Evolutionary conservation across 2,113 vertebrate species (phyloP).

Genomic region (Galemys pyrenaicus): DNA sequence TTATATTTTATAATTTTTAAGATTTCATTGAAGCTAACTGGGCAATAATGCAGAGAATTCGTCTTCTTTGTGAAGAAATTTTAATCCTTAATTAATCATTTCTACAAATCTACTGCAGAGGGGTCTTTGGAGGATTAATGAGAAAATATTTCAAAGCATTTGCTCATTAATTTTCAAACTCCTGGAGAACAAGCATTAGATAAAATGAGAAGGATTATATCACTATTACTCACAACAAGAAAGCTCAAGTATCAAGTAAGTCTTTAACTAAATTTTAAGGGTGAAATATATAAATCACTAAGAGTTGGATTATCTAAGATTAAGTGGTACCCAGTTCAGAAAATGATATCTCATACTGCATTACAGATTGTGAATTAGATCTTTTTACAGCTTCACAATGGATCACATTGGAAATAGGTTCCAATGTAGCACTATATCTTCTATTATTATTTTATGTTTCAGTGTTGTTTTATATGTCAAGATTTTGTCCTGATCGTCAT

Average conservation of each 20-base stretch:
- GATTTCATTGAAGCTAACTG: not conserved
- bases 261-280: slow-evolving; percentile 39
- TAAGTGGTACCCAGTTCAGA: not conserved
- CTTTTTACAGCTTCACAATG: not conserved
- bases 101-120: slow-evolving; percentile 35
- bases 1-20: slow-evolving; percentile 55
- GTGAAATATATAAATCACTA: not conserved
- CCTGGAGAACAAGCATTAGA: not conserved
- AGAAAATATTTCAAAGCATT: slow-evolving; percentile 51
- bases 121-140: slow-evolving; percentile 53
- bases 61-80: slow-evolving; percentile 22
- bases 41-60: not conserved
- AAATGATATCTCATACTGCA: not conserved
- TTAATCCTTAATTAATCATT: slow-evolving; percentile 70
- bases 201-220: slow-evolving; percentile 36
- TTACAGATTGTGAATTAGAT: not conserved
- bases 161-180: slow-evolving; percentile 61
- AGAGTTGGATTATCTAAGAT: not conserved
- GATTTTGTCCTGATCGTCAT: not conserved
- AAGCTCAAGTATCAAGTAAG: not conserved
- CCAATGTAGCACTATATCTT: not conserved
- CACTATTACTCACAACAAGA: slow-evolving; percentile 43
- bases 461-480: not conserved
- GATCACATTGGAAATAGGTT: not conserved
- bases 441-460: not conserved